A percentile compares a stretch with the other conserved stretches of the same genome.
These are phyloP conservation scores for Subacronicta megacephala DNA, from an alignment of 2,888 invertebrate species.

Conservation along the genomic window DNA sequence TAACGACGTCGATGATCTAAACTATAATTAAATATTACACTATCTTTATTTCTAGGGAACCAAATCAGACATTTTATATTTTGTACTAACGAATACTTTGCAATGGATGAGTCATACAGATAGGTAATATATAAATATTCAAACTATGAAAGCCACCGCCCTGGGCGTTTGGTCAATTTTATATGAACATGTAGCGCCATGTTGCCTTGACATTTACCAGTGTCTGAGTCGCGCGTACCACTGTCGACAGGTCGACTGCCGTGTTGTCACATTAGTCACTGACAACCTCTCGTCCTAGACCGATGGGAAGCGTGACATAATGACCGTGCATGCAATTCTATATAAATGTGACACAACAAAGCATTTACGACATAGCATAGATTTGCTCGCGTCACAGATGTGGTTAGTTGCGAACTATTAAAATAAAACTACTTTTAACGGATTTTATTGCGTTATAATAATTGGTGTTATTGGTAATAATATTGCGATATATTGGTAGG, in stretches of 20 bases:
- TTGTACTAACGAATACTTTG: neutral
- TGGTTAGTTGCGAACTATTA: too few species aligned
- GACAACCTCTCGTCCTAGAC: neutral
- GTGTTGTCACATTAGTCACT: slow-evolving; percentile 3
- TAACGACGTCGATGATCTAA: neutral
- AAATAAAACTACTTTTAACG: too few species aligned
- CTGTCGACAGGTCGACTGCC: neutral
- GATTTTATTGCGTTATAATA: too few species aligned
- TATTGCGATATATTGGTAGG: too few species aligned
- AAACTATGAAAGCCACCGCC: neutral
- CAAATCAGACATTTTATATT: neutral
- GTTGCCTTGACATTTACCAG: slow-evolving; percentile 48
- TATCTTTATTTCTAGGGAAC: neutral
- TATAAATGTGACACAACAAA: neutral
- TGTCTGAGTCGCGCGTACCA: slow-evolving; percentile 1
- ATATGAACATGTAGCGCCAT: slow-evolving; percentile 23
- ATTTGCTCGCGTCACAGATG: too few species aligned
- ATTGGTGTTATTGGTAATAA: too few species aligned
- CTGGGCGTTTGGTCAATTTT: slow-evolving; percentile 12
- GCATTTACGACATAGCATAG: too few species aligned
- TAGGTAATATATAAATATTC: slow-evolving; percentile 40
- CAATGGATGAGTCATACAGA: slow-evolving; percentile 27
- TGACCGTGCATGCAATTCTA: neutral
- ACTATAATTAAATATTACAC: neutral
- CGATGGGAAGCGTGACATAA: slow-evolving; percentile 6